Conservation (phyloP, 1,140 invertebrate species). For the Stegodyphus dumicola region DNA sequence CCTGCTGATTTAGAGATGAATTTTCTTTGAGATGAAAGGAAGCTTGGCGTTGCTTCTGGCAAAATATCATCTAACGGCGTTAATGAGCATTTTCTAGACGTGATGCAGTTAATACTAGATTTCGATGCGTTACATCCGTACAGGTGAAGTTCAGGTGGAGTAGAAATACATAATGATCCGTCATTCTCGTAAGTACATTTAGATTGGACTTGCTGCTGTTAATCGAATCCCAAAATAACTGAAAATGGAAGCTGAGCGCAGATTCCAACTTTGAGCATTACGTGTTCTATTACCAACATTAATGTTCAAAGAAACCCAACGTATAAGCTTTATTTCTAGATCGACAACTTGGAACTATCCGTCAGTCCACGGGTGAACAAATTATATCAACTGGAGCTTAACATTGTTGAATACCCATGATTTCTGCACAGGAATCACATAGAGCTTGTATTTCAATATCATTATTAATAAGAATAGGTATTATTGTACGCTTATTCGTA, state of each 20-base stretch:
- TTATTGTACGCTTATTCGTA: neutral
- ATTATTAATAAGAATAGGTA: neutral
- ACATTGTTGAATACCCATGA: slow-evolving; percentile 6
- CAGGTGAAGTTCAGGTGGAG: no score
- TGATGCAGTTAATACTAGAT: no score
- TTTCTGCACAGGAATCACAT: neutral
- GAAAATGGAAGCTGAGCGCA: neutral
- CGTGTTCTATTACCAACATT: neutral
- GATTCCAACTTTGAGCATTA: neutral
- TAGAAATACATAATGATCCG: no score
- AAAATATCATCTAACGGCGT: no score
- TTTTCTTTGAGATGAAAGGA: no score
- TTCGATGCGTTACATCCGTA: no score
- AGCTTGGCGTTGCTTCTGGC: no score
- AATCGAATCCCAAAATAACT: neutral
- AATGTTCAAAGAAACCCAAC: slow-evolving; percentile 27
- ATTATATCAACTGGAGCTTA: neutral
- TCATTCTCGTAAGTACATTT: neutral
- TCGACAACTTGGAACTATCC: slow-evolving; percentile 5
- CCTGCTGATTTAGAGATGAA: no score
- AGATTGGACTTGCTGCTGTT: no score
- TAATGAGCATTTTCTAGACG: no score
- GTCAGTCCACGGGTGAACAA: slow-evolving; percentile 21
- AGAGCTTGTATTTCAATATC: neutral
- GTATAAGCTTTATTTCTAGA: neutral